Conservation (phyloP, 2,888 invertebrate genomes). For the Andrena dorsata region DNA sequence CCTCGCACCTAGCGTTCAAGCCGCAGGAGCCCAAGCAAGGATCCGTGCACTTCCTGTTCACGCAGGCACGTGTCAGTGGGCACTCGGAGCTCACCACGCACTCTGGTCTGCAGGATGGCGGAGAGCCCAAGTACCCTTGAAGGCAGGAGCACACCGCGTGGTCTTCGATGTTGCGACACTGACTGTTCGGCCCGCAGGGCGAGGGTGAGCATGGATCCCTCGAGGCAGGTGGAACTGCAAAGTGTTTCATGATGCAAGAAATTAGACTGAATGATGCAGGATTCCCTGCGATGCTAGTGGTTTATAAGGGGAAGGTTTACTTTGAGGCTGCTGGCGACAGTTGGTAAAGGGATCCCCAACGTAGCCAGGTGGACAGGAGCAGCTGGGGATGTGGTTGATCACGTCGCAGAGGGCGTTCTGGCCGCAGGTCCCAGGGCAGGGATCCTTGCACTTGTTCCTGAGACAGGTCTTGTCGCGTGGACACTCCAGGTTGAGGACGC, state of each 20-base stretch:
- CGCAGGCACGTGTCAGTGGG: constrained; percentile 87
- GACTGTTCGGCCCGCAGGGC: constrained; percentile 84
- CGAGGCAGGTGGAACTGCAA: constrained; percentile 57
- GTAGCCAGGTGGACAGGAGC: constrained; percentile 85
- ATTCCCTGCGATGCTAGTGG: background rate
- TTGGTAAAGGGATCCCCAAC: constrained; percentile 85
- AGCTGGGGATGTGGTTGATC: constrained; percentile 90
- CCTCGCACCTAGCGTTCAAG: constrained; percentile 86
- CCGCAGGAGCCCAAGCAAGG: constrained; percentile 86
- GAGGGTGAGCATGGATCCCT: constrained; percentile 83
- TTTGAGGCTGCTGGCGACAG: constrained; percentile 78
- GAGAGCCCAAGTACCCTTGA: constrained; percentile 85
- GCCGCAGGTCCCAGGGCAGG: constrained; percentile 94
- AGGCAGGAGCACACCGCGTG: constrained; percentile 85
- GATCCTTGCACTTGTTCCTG: constrained; percentile 93
- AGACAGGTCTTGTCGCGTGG: constrained; percentile 91
- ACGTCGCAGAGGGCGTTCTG: constrained; percentile 91
- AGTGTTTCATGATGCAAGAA: background rate
- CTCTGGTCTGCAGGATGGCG: constrained; percentile 85
- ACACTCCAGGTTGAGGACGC: constrained; percentile 92
- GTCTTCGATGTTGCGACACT: constrained; percentile 83
- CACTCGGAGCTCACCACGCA: constrained; percentile 85
- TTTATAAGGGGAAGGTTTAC: constrained; percentile 39
- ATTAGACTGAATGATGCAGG: background rate
- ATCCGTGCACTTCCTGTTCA: constrained; percentile 90